Evolutionary conservation across 92 coral and sea anemone genomes (phyloP), one percentile per base, ranked within the genome.

Genomic region (Epizoanthus ramosus): DNA sequence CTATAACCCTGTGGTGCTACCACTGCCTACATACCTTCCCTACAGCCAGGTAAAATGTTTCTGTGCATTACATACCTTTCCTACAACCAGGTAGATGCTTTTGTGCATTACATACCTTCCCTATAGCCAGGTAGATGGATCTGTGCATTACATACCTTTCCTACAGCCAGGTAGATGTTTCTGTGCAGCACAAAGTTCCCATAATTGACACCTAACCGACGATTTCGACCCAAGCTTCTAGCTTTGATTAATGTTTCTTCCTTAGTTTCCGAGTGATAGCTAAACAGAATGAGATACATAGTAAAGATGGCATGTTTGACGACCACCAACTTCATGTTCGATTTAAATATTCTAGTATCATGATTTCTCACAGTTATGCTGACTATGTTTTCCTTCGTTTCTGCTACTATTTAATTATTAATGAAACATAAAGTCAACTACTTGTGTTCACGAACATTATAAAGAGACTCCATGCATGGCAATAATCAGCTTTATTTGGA

Each of bases 1-100:
- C 31, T 28, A 28, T 28, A 28, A 28, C 1, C 31, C 2, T 28
- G 31, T 28, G 31, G 31, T 28, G 2, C 31, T 28, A 28, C 31
- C 31, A 28, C 31, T 28, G 2, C 31, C 31, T 28, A 28, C 31
- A 2, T 28, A 59, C 65, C 65, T 59, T 19, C n/a, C 28, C 65
- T 59, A 23, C 23, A 6, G 65, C 65, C 7, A 59, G 65, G 23
- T 59, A n/a, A 59, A 4, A 25, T 59, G 23, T 59, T 59, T 23
- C 65, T 59, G 65, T 59, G 65, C 24, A 59, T n/a, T n/a, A n/a
- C n/a, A n/a, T n/a, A 59, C 65, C 65, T 59, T 19, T 59, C 28
- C 65, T 59, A 23, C 23, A 6, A 25, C 65, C 7, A 59, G 65
- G 23, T 59, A 59, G 7, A 25, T 59, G 23, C n/a, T 59, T 23